phyloP scores from a whole-genome alignment of 1,140 invertebrate genomes.

The Papilio aristodemus region DNA sequence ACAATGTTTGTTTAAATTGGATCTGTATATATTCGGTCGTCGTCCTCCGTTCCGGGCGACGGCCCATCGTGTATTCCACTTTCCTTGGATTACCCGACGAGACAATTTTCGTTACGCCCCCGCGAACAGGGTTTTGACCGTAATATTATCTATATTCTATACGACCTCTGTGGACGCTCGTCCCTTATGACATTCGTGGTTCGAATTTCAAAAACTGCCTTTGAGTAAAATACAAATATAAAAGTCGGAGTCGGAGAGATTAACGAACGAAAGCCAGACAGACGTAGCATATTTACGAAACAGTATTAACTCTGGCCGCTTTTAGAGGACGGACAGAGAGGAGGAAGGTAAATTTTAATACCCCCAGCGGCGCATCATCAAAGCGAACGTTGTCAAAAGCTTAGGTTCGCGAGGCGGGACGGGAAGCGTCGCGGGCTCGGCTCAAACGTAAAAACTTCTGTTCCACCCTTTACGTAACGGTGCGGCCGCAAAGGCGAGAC shows the following conservation, averaged over 20 bases:
- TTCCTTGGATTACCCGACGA: constrained; percentile 57
- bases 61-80: constrained; percentile 56
- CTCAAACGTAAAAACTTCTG: constrained; percentile 76
- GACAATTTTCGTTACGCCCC: constrained; percentile 67
- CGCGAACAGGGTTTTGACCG: constrained; percentile 54
- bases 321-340: constrained; percentile 56
- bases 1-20: constrained; percentile 32
- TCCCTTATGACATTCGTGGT: constrained; percentile 56
- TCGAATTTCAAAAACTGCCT: constrained; percentile 50
- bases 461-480: constrained; percentile 71
- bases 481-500: constrained; percentile 49
- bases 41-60: constrained; percentile 55
- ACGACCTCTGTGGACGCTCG: constrained; percentile 52
- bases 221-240: constrained; percentile 41
- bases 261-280: constrained; percentile 40
- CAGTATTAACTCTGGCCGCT: constrained; percentile 62
- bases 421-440: constrained; percentile 58
- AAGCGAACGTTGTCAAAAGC: constrained; percentile 74
- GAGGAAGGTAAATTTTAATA: constrained; percentile 73
- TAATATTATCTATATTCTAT: constrained; percentile 67
- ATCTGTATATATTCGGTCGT: constrained; percentile 41
- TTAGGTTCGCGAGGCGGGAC: constrained; percentile 63
- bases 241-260: constrained; percentile 38
- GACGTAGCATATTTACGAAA: constrained; percentile 40
- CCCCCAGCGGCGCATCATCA: constrained; percentile 63